These are phyloP conservation scores for Aulostomus chinensis DNA, from an alignment of 2,797 vertebrate species.

Conservation along the genomic window DNA sequence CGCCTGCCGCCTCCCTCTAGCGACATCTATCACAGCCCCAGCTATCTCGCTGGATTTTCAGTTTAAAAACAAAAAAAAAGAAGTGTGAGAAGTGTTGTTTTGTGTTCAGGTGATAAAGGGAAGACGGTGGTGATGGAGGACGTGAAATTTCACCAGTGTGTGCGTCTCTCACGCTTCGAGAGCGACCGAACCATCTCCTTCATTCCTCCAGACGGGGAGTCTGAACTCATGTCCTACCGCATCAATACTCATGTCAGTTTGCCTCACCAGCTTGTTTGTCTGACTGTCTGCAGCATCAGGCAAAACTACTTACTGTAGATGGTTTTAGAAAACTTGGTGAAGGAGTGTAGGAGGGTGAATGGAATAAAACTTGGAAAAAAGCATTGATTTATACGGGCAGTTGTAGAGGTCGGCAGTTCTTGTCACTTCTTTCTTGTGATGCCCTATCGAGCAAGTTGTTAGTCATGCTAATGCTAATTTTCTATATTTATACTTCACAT, in stretches of 20 bases:
- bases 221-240: slow-evolving; percentile 95
- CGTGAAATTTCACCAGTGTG: slow-evolving; percentile 95
- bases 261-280: background rate
- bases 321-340: no score
- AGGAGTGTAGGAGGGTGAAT: no score
- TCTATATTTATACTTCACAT: no score
- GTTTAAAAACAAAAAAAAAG: no score
- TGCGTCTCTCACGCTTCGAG: slow-evolving; percentile 92
- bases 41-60: background rate
- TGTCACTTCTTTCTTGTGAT: no score
- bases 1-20: background rate
- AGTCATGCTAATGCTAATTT: no score
- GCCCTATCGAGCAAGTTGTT: no score
- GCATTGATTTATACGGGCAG: no score
- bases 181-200: slow-evolving; percentile 93
- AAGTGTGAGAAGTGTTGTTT: background rate
- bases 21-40: background rate
- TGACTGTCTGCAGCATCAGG: no score
- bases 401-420: no score
- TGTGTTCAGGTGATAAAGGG: slow-evolving; percentile 86
- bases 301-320: no score
- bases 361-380: no score
- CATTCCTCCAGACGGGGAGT: slow-evolving; percentile 92
- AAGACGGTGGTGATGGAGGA: slow-evolving; percentile 93
- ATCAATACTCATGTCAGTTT: slow-evolving; percentile 88